A percentile compares a stretch with the other conserved stretches of the same genome.
Conservation (phyloP, 1,140 invertebrate species). For the Hyles euphorbiae region DNA sequence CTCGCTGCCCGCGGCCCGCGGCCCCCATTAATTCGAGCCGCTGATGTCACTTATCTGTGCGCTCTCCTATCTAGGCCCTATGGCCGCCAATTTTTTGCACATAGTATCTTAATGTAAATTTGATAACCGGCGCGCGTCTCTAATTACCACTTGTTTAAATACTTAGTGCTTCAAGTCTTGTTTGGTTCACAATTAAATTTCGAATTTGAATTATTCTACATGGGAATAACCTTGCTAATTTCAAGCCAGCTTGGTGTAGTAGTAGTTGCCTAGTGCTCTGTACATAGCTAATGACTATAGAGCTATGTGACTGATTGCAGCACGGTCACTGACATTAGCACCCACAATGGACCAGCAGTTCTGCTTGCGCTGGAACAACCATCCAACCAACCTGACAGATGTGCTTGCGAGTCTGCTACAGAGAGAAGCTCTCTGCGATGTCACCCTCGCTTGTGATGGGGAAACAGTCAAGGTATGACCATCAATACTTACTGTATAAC, state of each 20-base stretch:
- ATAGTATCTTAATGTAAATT: conserved; percentile 63
- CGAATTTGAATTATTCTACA: conserved; percentile 21
- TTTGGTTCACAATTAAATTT: conserved; percentile 32
- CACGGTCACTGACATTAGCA: conserved; percentile 74
- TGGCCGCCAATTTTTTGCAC: conserved; percentile 71
- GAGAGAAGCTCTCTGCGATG: conserved; percentile 92
- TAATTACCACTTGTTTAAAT: conserved; percentile 50
- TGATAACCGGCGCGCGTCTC: conserved; percentile 61
- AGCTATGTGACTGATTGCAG: conserved; percentile 48
- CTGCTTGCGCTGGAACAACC: conserved; percentile 96
- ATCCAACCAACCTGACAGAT: conserved; percentile 91
- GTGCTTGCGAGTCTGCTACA: conserved; percentile 90
- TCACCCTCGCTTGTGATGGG: conserved; percentile 94
- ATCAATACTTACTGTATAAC: background rate
- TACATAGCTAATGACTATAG: background rate
- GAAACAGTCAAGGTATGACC: conserved; percentile 85
- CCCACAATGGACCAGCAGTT: conserved; percentile 94
- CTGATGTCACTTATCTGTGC: conserved; percentile 74
- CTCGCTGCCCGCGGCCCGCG: conserved; percentile 68
- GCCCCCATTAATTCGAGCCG: conserved; percentile 74
- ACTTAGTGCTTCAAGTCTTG: conserved; percentile 37
- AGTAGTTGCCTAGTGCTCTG: background rate
- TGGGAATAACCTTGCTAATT: conserved; percentile 23
- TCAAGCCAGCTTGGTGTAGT: background rate
- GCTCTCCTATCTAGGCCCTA: conserved; percentile 73